Percentiles rank a stretch among this genome's conserved stretches.
phyloP scores from a whole-genome alignment of 2,888 invertebrate species.

The Pachymerium ferrugineum region DNA sequence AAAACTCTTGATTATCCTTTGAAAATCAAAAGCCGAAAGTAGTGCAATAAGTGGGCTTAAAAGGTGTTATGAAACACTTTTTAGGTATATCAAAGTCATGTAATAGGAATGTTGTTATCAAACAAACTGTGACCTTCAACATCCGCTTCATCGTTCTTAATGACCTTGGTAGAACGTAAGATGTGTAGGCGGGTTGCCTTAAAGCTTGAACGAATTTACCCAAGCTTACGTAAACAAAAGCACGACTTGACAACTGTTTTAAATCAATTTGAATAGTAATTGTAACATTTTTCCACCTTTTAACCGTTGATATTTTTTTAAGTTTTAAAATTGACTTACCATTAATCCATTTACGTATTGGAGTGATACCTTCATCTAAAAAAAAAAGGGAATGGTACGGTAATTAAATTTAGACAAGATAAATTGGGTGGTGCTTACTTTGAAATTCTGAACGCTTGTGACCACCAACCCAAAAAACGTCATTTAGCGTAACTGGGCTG shows the following conservation, averaged over 20 bases:
- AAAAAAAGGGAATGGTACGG: background rate
- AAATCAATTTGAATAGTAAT: no score
- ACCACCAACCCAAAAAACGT: slow-evolving; percentile 29
- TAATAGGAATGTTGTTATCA: background rate
- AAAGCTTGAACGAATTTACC: background rate
- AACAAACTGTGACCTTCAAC: background rate
- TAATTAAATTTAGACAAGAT: no score
- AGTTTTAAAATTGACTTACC: background rate
- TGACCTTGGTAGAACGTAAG: background rate
- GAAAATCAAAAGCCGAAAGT: background rate
- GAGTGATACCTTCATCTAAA: background rate
- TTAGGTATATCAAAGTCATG: background rate
- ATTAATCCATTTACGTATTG: background rate
- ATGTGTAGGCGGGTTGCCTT: background rate
- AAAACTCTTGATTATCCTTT: no score
- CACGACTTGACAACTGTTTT: no score
- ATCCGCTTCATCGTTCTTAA: background rate
- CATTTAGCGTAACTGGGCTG: background rate
- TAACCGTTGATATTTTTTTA: background rate
- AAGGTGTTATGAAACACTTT: background rate
- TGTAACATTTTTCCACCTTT: no score
- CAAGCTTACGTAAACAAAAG: background rate
- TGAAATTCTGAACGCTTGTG: background rate
- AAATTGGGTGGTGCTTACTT: background rate
- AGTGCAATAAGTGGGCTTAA: background rate